These are phyloP conservation scores for Notolepis coatsorum DNA, from an alignment of 2,797 vertebrate genomes.

Conservation along the genomic window DNA sequence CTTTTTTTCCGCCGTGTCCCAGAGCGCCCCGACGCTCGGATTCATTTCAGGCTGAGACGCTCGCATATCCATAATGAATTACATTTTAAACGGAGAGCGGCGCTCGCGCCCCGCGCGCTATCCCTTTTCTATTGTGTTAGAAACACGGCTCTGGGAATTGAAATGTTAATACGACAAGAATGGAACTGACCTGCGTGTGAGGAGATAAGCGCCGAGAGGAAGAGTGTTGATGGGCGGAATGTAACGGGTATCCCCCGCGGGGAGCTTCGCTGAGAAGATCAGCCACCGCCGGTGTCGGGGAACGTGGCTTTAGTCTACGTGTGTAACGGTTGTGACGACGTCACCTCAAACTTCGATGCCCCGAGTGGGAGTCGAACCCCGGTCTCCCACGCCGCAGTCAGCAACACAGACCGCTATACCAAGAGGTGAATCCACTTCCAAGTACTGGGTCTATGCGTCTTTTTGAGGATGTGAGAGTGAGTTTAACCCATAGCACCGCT, in stretches of 20 bases:
- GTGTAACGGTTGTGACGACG: no score
- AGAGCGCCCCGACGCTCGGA: conserved; percentile 38
- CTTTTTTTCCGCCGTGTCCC: no score
- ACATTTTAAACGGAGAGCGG: conserved; percentile 43
- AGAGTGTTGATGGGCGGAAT: conserved; percentile 45
- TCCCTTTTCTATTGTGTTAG: conserved; percentile 57
- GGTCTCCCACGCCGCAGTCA: no score
- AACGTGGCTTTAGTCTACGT: conserved; percentile 5
- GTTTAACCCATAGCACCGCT: no score
- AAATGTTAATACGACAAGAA: conserved; percentile 71
- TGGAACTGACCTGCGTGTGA: conserved; percentile 63
- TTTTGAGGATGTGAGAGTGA: no score
- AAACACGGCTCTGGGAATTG: conserved; percentile 61
- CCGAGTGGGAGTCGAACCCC: no score
- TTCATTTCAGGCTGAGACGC: conserved; percentile 41
- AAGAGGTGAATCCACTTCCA: no score
- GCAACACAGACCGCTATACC: no score
- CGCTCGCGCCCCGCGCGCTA: conserved; percentile 37
- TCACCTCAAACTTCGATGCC: no score
- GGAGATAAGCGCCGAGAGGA: conserved; percentile 54
- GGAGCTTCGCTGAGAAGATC: conserved; percentile 23
- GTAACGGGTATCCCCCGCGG: conserved; percentile 31
- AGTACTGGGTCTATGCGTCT: no score
- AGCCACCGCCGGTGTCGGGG: conserved; percentile 11
- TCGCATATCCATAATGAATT: conserved; percentile 56